Evolutionary conservation across 2,113 vertebrate species (phyloP).

Genomic region (Coptodon rendalli): DNA sequence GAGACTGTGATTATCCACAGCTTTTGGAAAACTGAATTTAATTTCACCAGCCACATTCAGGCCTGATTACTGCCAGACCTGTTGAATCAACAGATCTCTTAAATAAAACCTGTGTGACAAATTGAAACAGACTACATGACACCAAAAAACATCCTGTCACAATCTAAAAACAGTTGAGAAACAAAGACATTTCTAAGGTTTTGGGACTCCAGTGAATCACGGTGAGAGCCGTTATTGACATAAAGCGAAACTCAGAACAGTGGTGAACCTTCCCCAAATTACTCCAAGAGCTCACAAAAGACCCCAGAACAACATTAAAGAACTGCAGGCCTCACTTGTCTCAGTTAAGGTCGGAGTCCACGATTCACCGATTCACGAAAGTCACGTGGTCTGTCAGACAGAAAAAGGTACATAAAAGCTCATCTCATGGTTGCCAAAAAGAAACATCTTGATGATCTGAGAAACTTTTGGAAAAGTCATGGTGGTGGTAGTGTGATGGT

Average conservation of each 20-base stretch:
- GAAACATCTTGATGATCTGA: neutral
- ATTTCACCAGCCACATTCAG: neutral
- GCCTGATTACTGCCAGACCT: neutral
- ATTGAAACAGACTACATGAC: neutral
- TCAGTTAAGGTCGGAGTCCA: neutral
- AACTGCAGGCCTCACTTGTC: neutral
- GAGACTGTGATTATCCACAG: neutral
- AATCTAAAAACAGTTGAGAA: neutral
- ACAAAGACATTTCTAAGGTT: neutral
- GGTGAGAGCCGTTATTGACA: neutral
- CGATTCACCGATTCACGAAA: neutral
- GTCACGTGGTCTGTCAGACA: too few species aligned
- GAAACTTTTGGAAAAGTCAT: neutral
- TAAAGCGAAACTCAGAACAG: neutral
- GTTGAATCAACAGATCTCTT: neutral
- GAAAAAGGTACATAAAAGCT: neutral
- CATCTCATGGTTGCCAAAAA: neutral
- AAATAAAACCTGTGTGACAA: neutral
- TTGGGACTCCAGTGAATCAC: neutral
- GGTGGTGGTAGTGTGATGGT: neutral
- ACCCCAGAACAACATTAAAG: neutral
- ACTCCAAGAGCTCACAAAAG: neutral
- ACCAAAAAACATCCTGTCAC: neutral
- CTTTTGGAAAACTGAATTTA: neutral
- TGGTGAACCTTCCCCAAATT: neutral